These are phyloP conservation scores for Stegana nigrithorax DNA, from an alignment of 2,888 invertebrate species.

Conservation along the genomic window DNA sequence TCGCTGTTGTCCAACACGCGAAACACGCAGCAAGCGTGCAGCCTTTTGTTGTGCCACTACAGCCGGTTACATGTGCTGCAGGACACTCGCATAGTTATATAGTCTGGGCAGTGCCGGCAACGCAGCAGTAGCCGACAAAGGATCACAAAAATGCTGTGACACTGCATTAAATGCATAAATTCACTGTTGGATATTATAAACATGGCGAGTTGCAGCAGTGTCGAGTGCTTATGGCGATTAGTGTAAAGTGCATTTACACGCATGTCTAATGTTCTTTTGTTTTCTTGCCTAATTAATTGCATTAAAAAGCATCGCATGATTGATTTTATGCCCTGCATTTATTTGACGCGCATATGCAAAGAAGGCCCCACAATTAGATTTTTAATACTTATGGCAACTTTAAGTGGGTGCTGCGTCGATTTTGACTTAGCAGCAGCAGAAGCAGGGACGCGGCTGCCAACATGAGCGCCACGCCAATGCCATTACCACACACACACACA, in stretches of 20 bases:
- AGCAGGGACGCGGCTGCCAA: no score
- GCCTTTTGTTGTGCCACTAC: conserved; percentile 2
- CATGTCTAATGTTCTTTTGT: neutral
- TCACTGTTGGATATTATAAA: neutral
- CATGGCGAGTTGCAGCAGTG: neutral
- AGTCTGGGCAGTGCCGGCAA: no score
- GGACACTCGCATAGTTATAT: no score
- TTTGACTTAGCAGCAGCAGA: conserved; percentile 13
- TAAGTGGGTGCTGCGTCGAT: conserved; percentile 50
- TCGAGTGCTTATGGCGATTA: neutral
- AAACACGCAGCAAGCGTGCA: conserved; percentile 18
- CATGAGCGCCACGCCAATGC: conserved; percentile 8
- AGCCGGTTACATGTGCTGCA: neutral
- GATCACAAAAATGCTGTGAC: neutral
- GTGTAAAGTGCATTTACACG: neutral
- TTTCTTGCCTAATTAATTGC: no score
- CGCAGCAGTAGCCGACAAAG: neutral
- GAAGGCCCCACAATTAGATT: conserved; percentile 29
- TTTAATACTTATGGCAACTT: conserved; percentile 53
- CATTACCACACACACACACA: conserved; percentile 25
- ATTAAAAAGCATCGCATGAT: no score
- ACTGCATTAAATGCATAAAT: neutral
- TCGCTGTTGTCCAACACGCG: conserved; percentile 12
- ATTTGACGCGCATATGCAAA: no score
- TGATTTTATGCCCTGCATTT: neutral